Conservation (phyloP, 2,797 vertebrate species). For the Pantherophis vulpinus region DNA sequence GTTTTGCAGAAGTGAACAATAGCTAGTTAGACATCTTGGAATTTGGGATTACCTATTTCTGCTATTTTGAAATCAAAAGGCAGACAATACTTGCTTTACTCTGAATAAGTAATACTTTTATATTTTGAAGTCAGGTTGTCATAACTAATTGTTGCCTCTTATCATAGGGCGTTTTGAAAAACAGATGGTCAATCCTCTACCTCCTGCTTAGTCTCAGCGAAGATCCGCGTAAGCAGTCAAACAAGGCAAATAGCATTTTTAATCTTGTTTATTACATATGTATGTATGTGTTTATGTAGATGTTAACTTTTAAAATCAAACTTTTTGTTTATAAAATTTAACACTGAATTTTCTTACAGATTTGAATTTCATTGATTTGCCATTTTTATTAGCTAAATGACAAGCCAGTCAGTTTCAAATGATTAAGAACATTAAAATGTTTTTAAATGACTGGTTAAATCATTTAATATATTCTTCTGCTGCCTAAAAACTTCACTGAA, state of each 20-base stretch:
- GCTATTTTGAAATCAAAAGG: neutral
- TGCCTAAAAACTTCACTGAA: neutral
- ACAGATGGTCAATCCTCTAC: slow-evolving; percentile 96
- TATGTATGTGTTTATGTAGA: neutral
- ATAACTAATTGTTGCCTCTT: slow-evolving; percentile 30
- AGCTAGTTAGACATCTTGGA: neutral
- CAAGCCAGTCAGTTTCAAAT: neutral
- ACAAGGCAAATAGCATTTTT: slow-evolving; percentile 74
- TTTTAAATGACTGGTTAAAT: neutral
- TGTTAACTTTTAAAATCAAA: neutral
- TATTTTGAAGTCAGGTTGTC: neutral
- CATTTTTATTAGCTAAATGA: neutral
- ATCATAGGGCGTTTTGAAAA: slow-evolving; percentile 88
- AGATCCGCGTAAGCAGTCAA: slow-evolving; percentile 90
- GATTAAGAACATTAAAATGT: neutral
- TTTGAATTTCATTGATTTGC: neutral
- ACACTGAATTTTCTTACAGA: neutral
- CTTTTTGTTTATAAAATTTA: neutral
- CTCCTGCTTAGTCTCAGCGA: slow-evolving; percentile 95
- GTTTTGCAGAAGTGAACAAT: neutral
- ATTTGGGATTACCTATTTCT: neutral
- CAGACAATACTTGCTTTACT: neutral
- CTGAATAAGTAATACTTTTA: neutral
- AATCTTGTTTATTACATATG: neutral
- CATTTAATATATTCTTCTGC: neutral